Base-by-base conservation (phyloP, 2,888 invertebrate species). In the Trachelus troglodyta region DNA sequence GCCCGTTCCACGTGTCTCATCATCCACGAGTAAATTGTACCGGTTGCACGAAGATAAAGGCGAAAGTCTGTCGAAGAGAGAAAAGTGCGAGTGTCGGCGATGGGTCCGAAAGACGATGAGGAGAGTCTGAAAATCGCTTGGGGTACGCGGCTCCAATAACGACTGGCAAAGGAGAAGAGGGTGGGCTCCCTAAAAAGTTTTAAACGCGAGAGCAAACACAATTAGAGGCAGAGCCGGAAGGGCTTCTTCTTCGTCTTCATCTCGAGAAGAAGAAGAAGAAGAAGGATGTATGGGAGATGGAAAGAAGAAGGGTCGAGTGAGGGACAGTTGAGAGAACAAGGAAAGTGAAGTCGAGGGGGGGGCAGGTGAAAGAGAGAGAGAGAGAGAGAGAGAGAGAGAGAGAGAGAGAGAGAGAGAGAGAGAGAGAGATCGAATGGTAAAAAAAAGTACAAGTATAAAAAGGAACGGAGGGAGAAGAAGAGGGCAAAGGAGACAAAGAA, bases 141-240 rank as follows among this genome's bases (percentile, higher is more conserved):
- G 56, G 56, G 56, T 56, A 23, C 71, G 71, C 71, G 71, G 71
- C 71, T 71, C 78, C 78, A 75, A 76, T 68, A 78, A 77, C 30
- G 34, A 69, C 75, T 74, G 74, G 73, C 82, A 80, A 77, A 80
- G 77, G 82, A 79, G 82, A 79, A 80, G 78, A 82, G 79, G 77
- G 79, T 79, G 71, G 34, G 79, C 75, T 75, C 71, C 81, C 73
- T 76, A 76, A 77, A 76, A 76, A 73, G 75, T 80, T 82, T 86
- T 85, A 84, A 87, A 84, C 83, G 81, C 85, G 80, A 86, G 85
- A 87, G 87, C 86, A 88, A 89, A 88, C 83, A 87, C 88, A 89
- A 89, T 89, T 88, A 89, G 87, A 85, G 83, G 82, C 77, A 82
- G 81, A 82, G 83, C 83, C 84, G 82, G 84, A 83, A 85, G 86